Percentiles rank a stretch among this genome's conserved stretches.
phyloP scores from a whole-genome alignment of 2,888 invertebrate species.

The Cosmia trapezina region DNA sequence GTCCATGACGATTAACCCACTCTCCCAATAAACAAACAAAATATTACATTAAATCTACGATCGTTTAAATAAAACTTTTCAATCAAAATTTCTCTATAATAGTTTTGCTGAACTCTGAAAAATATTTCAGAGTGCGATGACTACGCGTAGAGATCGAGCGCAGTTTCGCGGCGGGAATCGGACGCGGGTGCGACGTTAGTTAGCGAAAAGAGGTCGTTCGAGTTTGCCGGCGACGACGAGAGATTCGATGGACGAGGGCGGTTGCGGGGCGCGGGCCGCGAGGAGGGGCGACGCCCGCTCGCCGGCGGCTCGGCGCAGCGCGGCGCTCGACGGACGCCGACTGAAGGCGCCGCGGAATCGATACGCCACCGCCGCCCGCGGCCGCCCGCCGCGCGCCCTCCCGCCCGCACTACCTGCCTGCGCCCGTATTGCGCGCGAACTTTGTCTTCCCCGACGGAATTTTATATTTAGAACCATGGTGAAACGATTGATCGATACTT shows the following conservation, averaged over 20 bases:
- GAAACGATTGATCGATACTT: constrained; percentile 90
- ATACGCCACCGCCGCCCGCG: constrained; percentile 85
- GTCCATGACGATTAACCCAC: constrained; percentile 60
- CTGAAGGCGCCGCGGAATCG: constrained; percentile 89
- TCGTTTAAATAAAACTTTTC: constrained; percentile 36
- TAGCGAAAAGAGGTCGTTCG: constrained; percentile 89
- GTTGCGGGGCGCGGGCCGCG: constrained; percentile 76
- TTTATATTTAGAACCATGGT: constrained; percentile 90
- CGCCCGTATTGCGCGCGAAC: constrained; percentile 90
- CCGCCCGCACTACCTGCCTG: constrained; percentile 81
- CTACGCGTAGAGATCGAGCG: constrained; percentile 79
- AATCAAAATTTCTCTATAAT: constrained; percentile 53
- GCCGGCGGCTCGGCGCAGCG: constrained; percentile 88
- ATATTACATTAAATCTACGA: constrained; percentile 35
- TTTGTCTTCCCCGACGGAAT: constrained; percentile 89
- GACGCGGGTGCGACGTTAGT: constrained; percentile 88
- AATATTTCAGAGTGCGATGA: constrained; percentile 63
- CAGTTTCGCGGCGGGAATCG: constrained; percentile 87
- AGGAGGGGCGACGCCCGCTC: constrained; percentile 85
- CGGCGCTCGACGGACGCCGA: constrained; percentile 90
- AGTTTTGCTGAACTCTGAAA: constrained; percentile 60
- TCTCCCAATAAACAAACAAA: constrained; percentile 37
- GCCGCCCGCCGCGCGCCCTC: constrained; percentile 80
- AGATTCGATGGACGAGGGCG: constrained; percentile 77
- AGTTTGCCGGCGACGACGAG: constrained; percentile 88